Evolutionary conservation across 2,797 vertebrate species (phyloP).

Genomic region (Sebastes kiyomatsui): DNA sequence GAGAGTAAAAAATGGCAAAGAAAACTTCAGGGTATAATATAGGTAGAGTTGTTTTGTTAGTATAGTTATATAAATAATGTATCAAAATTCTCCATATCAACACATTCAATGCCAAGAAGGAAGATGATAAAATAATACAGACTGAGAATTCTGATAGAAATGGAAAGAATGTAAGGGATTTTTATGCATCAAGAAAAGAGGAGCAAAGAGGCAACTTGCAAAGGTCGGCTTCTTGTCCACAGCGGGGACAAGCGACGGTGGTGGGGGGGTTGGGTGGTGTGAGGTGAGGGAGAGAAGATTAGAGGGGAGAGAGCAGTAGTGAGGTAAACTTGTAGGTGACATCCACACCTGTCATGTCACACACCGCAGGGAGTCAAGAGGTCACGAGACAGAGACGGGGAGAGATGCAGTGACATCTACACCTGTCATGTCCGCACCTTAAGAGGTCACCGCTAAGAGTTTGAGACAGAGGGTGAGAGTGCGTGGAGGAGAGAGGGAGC

Average conservation of each 20-base stretch:
- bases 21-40: neutral
- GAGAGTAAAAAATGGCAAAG: neutral
- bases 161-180: neutral
- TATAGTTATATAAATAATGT: too few species aligned
- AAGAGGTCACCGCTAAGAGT: slow-evolving; percentile 64
- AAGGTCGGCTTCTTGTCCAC: slow-evolving; percentile 41
- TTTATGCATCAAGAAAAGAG: neutral
- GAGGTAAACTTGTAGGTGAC: slow-evolving; percentile 56
- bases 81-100: neutral
- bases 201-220: slow-evolving; percentile 13
- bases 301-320: slow-evolving; percentile 22
- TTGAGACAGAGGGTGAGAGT: slow-evolving; percentile 49
- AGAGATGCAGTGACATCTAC: slow-evolving; percentile 47
- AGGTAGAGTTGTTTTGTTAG: neutral
- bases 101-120: neutral
- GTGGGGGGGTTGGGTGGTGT: neutral
- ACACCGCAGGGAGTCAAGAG: slow-evolving; percentile 43
- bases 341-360: slow-evolving; percentile 63
- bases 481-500: slow-evolving; percentile 15
- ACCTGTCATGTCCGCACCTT: slow-evolving; percentile 64
- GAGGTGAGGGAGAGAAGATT: slow-evolving; percentile 22
- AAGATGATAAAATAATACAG: neutral
- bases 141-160: neutral
- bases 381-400: slow-evolving; percentile 41
- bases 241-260: neutral